These are phyloP conservation scores for Lasioglossum pauxillum DNA, from an alignment of 2,888 invertebrate species.

Conservation along the genomic window DNA sequence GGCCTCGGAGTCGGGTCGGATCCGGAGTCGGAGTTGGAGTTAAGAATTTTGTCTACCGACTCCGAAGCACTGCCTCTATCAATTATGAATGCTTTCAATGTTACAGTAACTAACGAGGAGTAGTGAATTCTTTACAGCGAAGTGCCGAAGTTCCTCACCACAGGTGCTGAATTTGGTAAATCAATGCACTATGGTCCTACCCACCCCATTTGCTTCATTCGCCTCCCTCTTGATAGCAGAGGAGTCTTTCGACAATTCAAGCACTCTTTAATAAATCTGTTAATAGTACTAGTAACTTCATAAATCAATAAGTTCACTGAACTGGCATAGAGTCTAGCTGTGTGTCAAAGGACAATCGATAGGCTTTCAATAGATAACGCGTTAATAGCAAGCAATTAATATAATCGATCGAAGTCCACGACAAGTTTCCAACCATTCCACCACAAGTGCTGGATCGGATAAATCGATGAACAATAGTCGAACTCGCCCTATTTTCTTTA, in stretches of 20 bases:
- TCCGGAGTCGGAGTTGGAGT: too few species aligned
- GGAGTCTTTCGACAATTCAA: background rate
- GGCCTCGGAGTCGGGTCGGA: too few species aligned
- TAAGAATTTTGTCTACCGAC: too few species aligned
- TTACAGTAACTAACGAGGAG: too few species aligned
- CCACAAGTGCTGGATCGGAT: background rate
- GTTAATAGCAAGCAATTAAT: background rate
- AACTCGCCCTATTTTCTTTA: background rate
- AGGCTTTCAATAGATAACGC: background rate
- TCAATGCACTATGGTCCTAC: background rate
- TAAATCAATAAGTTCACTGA: background rate
- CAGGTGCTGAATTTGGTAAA: background rate
- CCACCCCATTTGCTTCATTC: background rate
- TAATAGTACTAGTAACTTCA: background rate
- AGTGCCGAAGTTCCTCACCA: rapidly evolving
- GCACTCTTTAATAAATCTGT: background rate
- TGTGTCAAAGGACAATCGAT: background rate
- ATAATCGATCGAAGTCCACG: background rate
- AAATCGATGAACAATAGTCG: background rate
- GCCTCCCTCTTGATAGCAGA: background rate
- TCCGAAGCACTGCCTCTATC: too few species aligned
- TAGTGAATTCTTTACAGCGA: background rate
- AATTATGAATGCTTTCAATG: too few species aligned
- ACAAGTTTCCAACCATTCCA: background rate
- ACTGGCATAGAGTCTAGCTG: too few species aligned